Conservation (phyloP, 2,888 invertebrate genomes). For the Andrena camellia region DNA sequence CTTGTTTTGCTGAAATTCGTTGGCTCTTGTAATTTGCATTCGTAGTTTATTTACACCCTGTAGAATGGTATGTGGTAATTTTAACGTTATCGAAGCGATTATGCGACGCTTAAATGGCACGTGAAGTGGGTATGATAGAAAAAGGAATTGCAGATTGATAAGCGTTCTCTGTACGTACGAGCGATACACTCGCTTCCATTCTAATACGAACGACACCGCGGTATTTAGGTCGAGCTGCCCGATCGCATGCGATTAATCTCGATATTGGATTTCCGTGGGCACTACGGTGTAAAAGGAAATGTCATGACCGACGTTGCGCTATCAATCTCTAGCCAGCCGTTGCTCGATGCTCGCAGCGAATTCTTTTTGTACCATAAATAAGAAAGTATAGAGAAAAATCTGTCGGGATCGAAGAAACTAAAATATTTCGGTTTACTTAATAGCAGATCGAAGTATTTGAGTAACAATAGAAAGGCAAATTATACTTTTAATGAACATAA, state of each 20-base stretch:
- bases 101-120: background rate
- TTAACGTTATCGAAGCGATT: background rate
- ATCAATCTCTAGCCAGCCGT: constrained; percentile 36
- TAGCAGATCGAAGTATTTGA: background rate
- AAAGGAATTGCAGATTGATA: constrained; percentile 22
- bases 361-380: background rate
- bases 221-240: constrained; percentile 61
- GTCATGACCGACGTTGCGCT: constrained; percentile 49
- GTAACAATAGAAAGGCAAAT: background rate
- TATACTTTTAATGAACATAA: background rate
- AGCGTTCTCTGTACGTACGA: constrained; percentile 15
- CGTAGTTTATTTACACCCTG: too few species aligned
- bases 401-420: background rate
- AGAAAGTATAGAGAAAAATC: background rate
- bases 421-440: background rate
- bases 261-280: constrained; percentile 61
- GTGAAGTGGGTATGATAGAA: background rate
- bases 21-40: too few species aligned
- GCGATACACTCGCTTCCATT: constrained; percentile 24
- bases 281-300: constrained; percentile 45
- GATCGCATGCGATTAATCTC: constrained; percentile 55
- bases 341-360: background rate
- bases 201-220: constrained; percentile 43
- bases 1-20: too few species aligned
- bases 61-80: background rate